Evolutionary conservation across 2,113 vertebrate species (phyloP), one percentile per base, ranked within the genome.

Genomic region (Coryphaenoides rupestris): DNA sequence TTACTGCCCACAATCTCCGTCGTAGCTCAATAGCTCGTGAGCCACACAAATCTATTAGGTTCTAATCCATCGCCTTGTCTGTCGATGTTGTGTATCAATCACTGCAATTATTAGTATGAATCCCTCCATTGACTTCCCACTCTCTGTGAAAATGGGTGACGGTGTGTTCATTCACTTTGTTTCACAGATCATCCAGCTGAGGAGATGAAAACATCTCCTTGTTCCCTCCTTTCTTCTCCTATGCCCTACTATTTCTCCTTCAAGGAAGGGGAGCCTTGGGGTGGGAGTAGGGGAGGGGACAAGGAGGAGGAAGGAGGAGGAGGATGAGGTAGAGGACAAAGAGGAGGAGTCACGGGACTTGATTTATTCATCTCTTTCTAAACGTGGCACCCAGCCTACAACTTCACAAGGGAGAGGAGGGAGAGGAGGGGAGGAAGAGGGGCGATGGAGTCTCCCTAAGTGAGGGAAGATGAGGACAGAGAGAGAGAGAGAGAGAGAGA

Each of bases 101-200:
- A 40, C 33, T 10, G 13, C 13, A 12, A 40, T 9, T 40, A 40
- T 40, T 40, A 40, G 33, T 40, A 40, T 40, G 33, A 40, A 40
- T 40, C 33, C 33, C 13, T 12, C 33, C 33, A 40, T 40, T 40
- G 13, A 40, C 33, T 40, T 10, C n/a, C 4, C 13, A 68, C 73
- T 78, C 59, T 67, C 13, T 70, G 80, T 78, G 61, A 69, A 60
- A 65, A 63, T 64, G 69, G 53, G 70, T 2, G 65, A 60, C 55
- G 52, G 75, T 82, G 72, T 74, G 75, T 65, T 79, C 66, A 74
- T 75, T 26, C 24, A 26, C 24, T 26, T 3, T 55, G 59, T 56
- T 69, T 76, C 63, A n/a, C 55, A 63, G 64, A 60, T 75, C 78
- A 86, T 85, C 79, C 79, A 75, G 46, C 15, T 71, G 77, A 86